A percentile compares a stretch with the other conserved stretches of the same genome.
phyloP scores from a whole-genome alignment of 2,797 vertebrate genomes.

The Phataginus tetradactyla region DNA sequence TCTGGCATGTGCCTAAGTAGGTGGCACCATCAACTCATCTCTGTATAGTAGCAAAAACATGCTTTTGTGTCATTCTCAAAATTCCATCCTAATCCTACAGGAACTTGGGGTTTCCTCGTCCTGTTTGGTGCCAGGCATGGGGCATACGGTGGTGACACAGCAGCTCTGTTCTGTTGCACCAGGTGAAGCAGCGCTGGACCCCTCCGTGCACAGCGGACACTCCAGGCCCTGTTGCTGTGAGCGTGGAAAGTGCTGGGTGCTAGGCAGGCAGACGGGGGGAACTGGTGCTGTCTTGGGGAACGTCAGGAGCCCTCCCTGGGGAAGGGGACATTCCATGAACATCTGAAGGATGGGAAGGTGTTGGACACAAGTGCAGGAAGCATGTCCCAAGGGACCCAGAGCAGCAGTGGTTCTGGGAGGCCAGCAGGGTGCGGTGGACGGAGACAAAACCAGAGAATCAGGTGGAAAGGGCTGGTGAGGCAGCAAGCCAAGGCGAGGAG shows the following conservation, averaged over 20 bases:
- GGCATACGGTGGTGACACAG: background rate
- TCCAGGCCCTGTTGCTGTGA: fast-evolving
- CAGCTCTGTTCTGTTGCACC: background rate
- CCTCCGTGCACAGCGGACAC: background rate
- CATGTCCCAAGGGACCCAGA: background rate
- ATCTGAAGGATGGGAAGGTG: background rate
- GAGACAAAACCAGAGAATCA: background rate
- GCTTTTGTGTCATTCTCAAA: background rate
- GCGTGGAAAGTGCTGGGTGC: background rate
- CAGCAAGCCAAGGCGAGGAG: background rate
- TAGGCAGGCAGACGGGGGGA: background rate
- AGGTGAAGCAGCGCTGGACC: fast-evolving
- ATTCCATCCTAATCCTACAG: background rate
- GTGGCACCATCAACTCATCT: background rate
- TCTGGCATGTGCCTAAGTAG: background rate
- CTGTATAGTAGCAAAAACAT: background rate
- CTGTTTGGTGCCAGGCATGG: background rate
- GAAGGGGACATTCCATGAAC: background rate
- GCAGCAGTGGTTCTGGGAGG: background rate
- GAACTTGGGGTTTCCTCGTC: background rate
- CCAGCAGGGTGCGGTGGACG: background rate
- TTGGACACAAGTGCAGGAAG: background rate
- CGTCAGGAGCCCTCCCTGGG: background rate
- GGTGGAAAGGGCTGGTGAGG: background rate
- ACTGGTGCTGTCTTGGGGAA: background rate